Conservation (phyloP, 2,888 invertebrate species). For the Flabesymbios commensalis region DNA sequence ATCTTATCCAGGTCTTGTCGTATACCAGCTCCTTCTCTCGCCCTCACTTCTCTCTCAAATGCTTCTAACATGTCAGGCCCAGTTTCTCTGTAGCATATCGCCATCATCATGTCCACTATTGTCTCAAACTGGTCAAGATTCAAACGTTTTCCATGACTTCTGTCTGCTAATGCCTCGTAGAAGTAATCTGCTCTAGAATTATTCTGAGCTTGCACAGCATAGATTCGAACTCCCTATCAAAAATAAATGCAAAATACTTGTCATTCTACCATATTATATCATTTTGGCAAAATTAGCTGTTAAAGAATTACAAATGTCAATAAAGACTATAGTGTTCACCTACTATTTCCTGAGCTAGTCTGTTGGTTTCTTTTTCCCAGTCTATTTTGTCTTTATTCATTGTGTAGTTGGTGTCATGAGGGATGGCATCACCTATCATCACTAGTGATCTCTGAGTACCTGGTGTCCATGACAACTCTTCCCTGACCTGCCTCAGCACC, state of each 20-base stretch:
- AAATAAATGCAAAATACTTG: no score
- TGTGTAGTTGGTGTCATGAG: slow-evolving; percentile 44
- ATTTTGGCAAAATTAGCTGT: no score
- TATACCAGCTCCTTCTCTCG: no score
- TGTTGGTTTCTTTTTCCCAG: slow-evolving; percentile 42
- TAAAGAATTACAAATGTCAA: no score
- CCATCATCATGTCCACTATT: slow-evolving; percentile 54
- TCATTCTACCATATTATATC: no score
- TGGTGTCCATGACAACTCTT: slow-evolving; percentile 49
- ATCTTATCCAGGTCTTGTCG: no score
- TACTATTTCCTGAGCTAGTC: no score
- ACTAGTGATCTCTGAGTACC: slow-evolving; percentile 49
- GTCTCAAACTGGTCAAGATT: slow-evolving; percentile 45
- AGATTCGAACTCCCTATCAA: no score
- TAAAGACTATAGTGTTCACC: no score
- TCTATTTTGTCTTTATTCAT: slow-evolving; percentile 44
- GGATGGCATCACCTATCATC: slow-evolving; percentile 53
- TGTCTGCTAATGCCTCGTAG: slow-evolving; percentile 40
- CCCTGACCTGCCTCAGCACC: slow-evolving; percentile 42
- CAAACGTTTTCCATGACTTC: slow-evolving; percentile 46
- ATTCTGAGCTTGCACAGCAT: no score
- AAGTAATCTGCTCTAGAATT: slow-evolving; percentile 35
- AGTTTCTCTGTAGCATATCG: slow-evolving; percentile 54
- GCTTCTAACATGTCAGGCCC: no score
- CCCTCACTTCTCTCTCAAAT: no score